Evolutionary conservation across 2,113 vertebrate species (phyloP).

Genomic region (Pangasianodon gigas): DNA sequence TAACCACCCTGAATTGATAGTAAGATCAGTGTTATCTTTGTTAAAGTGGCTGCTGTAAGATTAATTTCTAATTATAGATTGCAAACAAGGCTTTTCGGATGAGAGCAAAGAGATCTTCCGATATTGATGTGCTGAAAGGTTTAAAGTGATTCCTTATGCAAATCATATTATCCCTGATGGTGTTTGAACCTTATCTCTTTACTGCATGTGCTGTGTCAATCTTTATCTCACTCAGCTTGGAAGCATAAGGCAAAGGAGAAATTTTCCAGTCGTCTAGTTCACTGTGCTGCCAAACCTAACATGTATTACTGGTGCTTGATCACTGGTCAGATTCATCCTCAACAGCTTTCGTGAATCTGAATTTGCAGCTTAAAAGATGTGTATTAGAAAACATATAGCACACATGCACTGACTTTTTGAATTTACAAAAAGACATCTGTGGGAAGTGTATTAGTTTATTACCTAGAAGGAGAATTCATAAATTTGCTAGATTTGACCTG

Average conservation of each 20-base stretch:
- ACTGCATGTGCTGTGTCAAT: slow-evolving; percentile 18
- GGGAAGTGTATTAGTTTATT: background rate
- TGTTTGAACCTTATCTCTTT: slow-evolving; percentile 33
- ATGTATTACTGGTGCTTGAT: background rate
- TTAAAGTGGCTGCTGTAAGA: background rate
- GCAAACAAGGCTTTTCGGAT: background rate
- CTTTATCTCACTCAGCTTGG: slow-evolving; percentile 27
- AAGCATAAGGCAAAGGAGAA: background rate
- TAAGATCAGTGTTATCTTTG: background rate
- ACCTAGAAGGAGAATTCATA: background rate
- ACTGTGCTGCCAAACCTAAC: background rate
- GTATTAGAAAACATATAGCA: background rate
- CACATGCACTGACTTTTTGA: background rate
- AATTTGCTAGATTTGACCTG: background rate
- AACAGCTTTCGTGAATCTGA: background rate
- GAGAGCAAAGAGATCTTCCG: background rate
- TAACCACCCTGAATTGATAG: background rate
- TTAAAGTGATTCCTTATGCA: slow-evolving; percentile 43
- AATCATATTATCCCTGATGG: slow-evolving; percentile 27
- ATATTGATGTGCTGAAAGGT: slow-evolving; percentile 27
- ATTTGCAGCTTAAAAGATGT: background rate
- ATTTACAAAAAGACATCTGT: background rate
- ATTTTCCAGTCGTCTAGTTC: background rate
- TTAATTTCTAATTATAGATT: slow-evolving; percentile 8
- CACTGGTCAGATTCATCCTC: background rate